Conservation (phyloP, 2,888 invertebrate species). For the Pediacus dermestoides region DNA sequence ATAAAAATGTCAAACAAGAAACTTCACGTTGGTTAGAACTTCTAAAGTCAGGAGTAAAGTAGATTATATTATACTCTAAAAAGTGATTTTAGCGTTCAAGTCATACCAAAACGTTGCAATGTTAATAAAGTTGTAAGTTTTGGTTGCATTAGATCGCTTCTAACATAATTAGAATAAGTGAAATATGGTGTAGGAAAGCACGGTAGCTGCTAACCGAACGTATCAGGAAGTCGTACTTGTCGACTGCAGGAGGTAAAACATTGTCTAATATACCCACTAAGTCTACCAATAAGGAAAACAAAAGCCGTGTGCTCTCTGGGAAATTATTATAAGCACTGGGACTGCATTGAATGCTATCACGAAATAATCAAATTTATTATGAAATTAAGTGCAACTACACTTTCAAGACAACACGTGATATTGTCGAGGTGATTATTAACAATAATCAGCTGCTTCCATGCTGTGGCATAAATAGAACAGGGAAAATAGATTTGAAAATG, state of each 20-base stretch:
- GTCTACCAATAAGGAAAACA: slow-evolving; percentile 8
- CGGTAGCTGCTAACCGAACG: slow-evolving; percentile 3
- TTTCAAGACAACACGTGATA: slow-evolving; percentile 1
- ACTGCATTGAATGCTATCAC: slow-evolving; percentile 8
- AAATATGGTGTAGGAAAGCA: no score
- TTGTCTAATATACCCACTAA: not conserved
- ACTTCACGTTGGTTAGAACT: no score
- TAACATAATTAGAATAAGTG: no score
- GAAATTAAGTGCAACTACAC: slow-evolving; percentile 4
- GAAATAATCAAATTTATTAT: slow-evolving; percentile 10
- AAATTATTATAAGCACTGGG: slow-evolving; percentile 5
- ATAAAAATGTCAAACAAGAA: no score
- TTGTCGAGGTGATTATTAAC: slow-evolving; percentile 3
- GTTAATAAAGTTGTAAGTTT: no score
- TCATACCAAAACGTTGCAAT: no score
- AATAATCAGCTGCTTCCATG: slow-evolving; percentile 2
- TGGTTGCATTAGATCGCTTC: no score
- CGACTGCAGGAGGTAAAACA: slow-evolving; percentile 9
- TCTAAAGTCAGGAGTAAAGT: no score
- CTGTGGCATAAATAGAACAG: no score
- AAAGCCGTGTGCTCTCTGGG: not conserved
- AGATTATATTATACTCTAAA: no score
- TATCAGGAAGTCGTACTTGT: slow-evolving; percentile 7
- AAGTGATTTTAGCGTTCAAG: no score
- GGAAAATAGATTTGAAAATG: no score